Evolutionary conservation across 2,113 vertebrate genomes (phyloP).

Genomic region (Ammodytes marinus): DNA sequence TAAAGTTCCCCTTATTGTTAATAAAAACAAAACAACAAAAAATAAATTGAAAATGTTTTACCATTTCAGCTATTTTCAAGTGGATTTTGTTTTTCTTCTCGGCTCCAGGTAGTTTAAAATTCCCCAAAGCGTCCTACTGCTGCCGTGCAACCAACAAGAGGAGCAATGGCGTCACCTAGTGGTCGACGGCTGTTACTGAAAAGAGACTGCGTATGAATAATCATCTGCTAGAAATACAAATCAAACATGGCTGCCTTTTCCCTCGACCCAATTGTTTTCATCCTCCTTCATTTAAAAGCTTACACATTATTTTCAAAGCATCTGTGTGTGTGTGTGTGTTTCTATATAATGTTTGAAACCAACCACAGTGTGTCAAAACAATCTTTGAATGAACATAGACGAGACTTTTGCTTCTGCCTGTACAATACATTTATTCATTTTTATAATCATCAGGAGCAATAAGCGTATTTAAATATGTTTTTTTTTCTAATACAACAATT

Average conservation of each 20-base stretch:
- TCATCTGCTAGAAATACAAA: background rate
- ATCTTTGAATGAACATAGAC: background rate
- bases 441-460: constrained; percentile 69
- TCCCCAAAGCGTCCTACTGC: too few species aligned
- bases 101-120: background rate
- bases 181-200: constrained; percentile 9
- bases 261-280: background rate
- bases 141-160: fast-evolving
- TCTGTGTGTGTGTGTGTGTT: background rate
- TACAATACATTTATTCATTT: constrained; percentile 80
- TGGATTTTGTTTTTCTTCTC: background rate
- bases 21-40: too few species aligned
- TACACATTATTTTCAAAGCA: background rate
- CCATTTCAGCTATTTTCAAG: background rate
- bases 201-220: background rate
- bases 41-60: background rate
- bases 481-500: constrained; percentile 74
- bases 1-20: too few species aligned
- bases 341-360: background rate
- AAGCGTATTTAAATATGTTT: constrained; percentile 76
- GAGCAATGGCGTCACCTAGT: constrained; percentile 19
- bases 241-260: background rate
- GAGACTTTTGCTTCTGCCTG: constrained; percentile 41
- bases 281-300: background rate
- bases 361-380: background rate